Base-by-base conservation (phyloP, 2,797 vertebrate species). In the Arrhamphus sclerolepis region DNA sequence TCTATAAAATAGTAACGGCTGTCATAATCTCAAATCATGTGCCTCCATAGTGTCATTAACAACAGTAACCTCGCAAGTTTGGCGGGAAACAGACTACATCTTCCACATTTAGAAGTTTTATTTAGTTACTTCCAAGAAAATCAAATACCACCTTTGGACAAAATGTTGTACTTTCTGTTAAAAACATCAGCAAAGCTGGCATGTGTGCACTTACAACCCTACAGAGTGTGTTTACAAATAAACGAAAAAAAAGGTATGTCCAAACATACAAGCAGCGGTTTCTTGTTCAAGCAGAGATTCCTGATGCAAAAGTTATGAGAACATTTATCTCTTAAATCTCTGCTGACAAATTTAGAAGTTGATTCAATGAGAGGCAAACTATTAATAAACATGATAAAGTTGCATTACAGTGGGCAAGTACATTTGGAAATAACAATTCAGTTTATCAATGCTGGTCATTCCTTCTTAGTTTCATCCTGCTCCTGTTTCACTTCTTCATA, bases 401-500 rank as follows among this genome's bases (percentile, higher is more conserved):
- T 66, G 75, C 77, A 75, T 79, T 86, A 83, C 73, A 85, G 56
- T 54, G 57, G 60, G 46, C 6, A 58, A 74, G 56, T 65, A 87
- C 70, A 81, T 75, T 73, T 62, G 67, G 46, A 69, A 44, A 68
- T 2, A 69, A 31, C 7, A 60, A 41, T 52, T 75, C 42, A 53
- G 6, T 13, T 4, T 28, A 29, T 69, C 26, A 57, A 34, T 28
- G 40, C 60, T 70, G 64, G 72, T 91, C 82, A 91, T 76, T 91
- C 87, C 4, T 80, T 87, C 66, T 88, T 86, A 7, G 78, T 54
- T 70, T 89, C 88, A 67, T 83, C 85, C 39, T 24, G 72, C 56
- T 87, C 85, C 22, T 40, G 72, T 72, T 92, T 91, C 66, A 89
- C 75, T 29, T 89, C 92, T 61, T 93, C 90, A 11, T 89, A 89